phyloP scores from a whole-genome alignment of 2,888 invertebrate species.

The Stegophylla sp. region DNA sequence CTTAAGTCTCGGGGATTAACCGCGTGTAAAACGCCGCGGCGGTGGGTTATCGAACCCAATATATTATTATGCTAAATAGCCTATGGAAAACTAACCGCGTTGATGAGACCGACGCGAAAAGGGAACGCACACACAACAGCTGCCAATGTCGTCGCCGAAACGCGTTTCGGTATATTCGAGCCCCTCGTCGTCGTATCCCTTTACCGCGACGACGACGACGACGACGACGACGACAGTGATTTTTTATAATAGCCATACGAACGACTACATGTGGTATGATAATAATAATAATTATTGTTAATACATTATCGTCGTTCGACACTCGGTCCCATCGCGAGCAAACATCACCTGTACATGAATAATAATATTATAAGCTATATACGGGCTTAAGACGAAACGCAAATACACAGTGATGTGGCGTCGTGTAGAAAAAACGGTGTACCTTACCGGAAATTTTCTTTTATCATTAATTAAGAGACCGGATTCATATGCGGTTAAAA shows the following conservation, averaged over 20 bases:
- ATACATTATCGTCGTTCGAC: conserved; percentile 13
- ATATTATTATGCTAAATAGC: conserved; percentile 41
- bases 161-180: too few species aligned
- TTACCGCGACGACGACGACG: not conserved
- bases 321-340: not conserved
- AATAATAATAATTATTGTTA: too few species aligned
- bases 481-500: too few species aligned
- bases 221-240: not conserved
- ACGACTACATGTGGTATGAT: conserved; percentile 24
- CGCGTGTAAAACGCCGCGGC: conserved; percentile 24
- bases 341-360: conserved; percentile 26
- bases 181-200: not conserved
- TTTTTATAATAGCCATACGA: too few species aligned
- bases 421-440: too few species aligned
- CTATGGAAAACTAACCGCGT: not conserved
- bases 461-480: too few species aligned
- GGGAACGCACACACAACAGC: too few species aligned
- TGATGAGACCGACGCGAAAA: not conserved
- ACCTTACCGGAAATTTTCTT: too few species aligned
- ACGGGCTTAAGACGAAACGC: not conserved
- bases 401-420: not conserved
- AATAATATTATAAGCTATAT: too few species aligned
- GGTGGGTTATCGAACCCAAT: conserved; percentile 40
- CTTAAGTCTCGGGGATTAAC: conserved; percentile 37
- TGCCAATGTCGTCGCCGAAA: not conserved